Base-by-base conservation (phyloP, 2,113 vertebrate genomes). In the Dicaeum eximium region DNA sequence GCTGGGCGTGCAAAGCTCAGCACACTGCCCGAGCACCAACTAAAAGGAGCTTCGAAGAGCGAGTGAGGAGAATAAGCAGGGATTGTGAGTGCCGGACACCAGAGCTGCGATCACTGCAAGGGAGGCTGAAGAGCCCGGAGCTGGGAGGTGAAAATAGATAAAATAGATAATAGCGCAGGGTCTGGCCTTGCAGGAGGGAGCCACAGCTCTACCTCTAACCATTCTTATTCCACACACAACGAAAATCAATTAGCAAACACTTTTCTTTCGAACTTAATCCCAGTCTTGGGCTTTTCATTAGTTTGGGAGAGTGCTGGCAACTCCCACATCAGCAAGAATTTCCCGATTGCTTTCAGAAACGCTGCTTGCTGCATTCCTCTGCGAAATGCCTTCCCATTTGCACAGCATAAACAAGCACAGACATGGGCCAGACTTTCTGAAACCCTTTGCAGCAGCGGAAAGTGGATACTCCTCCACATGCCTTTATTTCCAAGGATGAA, bases 271-370 rank as follows among this genome's bases (percentile, higher is more conserved):
- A 37, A 22, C 54, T 66, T 79, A 69, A 61, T 45, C 57, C 80
- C 8, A 7, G 4, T 35, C 57, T 64, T 22, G 17, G 66, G 15
- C 16, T 85, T 82, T 80, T 82, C 94, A 88, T 93, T 87, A 94
- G 77, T 30, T 27, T 45, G 65, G 86, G 54, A 75, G 78, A 70
- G 65, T 23, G 35, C 5, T 93, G 88, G 79, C 15, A 24, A 86
- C 96, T 96, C 93, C 96, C 89, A 83, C 86, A 70, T 61, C 78
- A 66, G 90, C 61, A 97, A 90, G 95, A 96, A 97, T 92, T 96
- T 95, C 83, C 78, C 51, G 5, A 84, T 67, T 84, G 95, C 94
- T 92, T 94, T 95, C 72, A 94, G 75, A 86, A 96, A 66, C 0
- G 54, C 91, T 64, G 90, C 57, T 58, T 50, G 78, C 77, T 2